These are phyloP conservation scores for Spheniscus mendiculus DNA, from an alignment of 2,113 vertebrate genomes.

Conservation along the genomic window DNA sequence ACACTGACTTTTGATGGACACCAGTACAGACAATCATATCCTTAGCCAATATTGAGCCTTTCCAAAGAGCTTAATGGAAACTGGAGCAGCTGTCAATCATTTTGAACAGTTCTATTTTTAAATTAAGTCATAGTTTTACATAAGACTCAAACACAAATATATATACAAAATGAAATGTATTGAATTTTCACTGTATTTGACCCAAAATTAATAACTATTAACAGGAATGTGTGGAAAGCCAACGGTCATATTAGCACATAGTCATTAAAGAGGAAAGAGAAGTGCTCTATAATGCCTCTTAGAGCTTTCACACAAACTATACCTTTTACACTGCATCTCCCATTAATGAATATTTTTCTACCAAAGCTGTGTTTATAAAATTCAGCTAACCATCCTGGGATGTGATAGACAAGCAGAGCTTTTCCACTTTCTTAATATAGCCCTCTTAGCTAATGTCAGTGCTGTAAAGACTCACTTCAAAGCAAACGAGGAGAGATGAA, in stretches of 20 bases:
- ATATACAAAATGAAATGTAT: not conserved
- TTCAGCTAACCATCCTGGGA: not conserved
- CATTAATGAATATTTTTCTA: not conserved
- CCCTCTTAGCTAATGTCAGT: not conserved
- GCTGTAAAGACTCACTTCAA: slow-evolving; percentile 13
- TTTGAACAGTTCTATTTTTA: not conserved
- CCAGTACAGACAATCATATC: not conserved
- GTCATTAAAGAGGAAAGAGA: not conserved
- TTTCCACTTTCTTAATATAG: not conserved
- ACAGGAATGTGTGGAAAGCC: not conserved
- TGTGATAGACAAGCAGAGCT: slow-evolving; percentile 2
- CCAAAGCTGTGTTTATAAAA: not conserved
- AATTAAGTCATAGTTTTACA: not conserved
- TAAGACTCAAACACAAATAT: not conserved
- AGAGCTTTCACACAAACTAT: not conserved
- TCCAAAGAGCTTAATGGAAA: not conserved
- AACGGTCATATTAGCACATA: not conserved
- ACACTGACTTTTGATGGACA: not conserved
- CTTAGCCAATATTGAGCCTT: not conserved
- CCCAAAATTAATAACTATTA: not conserved
- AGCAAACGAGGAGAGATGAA: not conserved
- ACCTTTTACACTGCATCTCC: not conserved
- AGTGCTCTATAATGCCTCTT: not conserved
- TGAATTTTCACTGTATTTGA: not conserved
- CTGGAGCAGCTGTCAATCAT: not conserved